Base-by-base conservation (phyloP, 2,888 invertebrate genomes). In the Muschampia plurimacula region DNA sequence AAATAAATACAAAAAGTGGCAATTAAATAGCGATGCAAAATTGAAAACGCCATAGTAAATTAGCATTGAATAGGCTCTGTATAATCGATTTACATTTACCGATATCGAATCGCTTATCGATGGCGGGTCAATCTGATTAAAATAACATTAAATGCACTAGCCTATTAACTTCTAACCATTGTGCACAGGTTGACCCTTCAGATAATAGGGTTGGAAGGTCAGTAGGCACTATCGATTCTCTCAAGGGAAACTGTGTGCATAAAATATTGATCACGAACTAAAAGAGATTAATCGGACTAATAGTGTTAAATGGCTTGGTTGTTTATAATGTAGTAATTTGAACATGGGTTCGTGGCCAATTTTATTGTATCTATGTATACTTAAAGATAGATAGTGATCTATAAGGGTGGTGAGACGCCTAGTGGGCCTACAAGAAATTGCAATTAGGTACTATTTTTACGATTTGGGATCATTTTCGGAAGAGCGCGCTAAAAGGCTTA, bases 91-190 rank as follows among this genome's bases (percentile, higher is more conserved):
- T 66, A 60, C 60, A 60, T 60, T 66, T 59, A 71, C 57, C 49
- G 71, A 66, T 71, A 66, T 52, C 39, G 59, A 66, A 66, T 71
- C 49, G 60, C 60, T 71, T 66, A 71, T 66, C 66, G 59, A 66
- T 52, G 39, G 71, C 41, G 52, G 66, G 66, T 66, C 66, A 67
- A 72, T 72, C 72, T 67, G 72, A 72, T 72, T 67, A 72, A 60
- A 71, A 63, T 69, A 64, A 60, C 66, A 71, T 67, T 72, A 72
- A 66, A 72, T 72, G 72, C 59, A n/a, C 67, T 68, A 55, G n/a
- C 70, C 59, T 71, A 65, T 59, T 65, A 72, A 66, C 72, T 59
- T 36, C 60, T 46, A 41, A 52, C 60, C 46, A 72, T 72, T 72
- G 71, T 66, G 22, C 55, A 52, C 6, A 68, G 63, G 63, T 62